These are phyloP conservation scores for Schizothorax lantsangensis DNA, from an alignment of 2,797 vertebrate genomes.

Conservation along the genomic window DNA sequence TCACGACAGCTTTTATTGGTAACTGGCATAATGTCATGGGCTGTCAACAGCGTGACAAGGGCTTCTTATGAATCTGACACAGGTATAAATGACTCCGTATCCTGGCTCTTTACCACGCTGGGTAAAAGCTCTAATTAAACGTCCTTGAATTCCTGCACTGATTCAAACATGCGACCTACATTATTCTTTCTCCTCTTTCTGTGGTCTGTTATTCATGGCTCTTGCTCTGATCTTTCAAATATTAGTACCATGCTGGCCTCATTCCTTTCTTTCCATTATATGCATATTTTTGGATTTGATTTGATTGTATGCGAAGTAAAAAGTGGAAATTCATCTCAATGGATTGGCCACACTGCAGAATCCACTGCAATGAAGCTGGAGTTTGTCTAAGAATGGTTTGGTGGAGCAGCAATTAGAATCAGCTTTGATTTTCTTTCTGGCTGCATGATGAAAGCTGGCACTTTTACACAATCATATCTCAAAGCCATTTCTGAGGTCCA, in stretches of 20 bases:
- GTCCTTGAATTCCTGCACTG: conserved; percentile 13
- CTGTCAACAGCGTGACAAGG: conserved; percentile 29
- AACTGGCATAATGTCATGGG: conserved; percentile 32
- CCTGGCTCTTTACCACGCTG: conserved; percentile 37
- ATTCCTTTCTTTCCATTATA: conserved; percentile 39
- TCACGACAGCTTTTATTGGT: conserved; percentile 34
- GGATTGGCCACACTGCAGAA: conserved; percentile 48
- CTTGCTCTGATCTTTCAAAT: conserved; percentile 30
- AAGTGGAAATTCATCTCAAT: conserved; percentile 37
- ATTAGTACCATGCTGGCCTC: conserved; percentile 10
- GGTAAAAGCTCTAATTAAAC: conserved; percentile 46
- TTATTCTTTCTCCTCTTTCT: conserved; percentile 29
- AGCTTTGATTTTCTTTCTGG: conserved; percentile 31
- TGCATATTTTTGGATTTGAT: conserved; percentile 44
- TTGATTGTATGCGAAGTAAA: conserved; percentile 41
- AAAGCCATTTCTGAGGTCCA: conserved; percentile 34
- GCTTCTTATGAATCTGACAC: conserved; percentile 53
- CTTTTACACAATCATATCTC: conserved; percentile 49
- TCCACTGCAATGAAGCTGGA: conserved; percentile 36
- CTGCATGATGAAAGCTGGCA: conserved; percentile 44
- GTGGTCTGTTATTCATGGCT: not conserved
- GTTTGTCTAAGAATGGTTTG: conserved; percentile 38
- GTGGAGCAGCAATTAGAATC: conserved; percentile 41
- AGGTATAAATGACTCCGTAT: conserved; percentile 42
- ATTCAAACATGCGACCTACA: conserved; percentile 16